phyloP scores from a whole-genome alignment of 1,140 invertebrate species.

The Drosophila lacteicornis region DNA sequence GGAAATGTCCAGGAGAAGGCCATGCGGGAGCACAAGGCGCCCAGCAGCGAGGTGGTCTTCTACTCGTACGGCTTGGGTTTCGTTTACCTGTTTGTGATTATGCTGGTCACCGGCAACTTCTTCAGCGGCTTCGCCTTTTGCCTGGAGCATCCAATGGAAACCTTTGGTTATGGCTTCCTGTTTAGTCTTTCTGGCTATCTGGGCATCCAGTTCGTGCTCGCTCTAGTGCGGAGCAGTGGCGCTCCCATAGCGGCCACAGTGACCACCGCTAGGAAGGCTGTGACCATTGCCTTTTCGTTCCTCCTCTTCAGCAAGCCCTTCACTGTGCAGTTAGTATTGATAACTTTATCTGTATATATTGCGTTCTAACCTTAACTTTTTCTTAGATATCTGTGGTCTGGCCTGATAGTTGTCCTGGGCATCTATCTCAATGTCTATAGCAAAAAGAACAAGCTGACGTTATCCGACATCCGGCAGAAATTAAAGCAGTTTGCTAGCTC shows the following conservation, averaged over 20 bases:
- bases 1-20: slow-evolving; percentile 98
- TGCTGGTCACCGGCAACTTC: slow-evolving; percentile 91
- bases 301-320: slow-evolving; percentile 97
- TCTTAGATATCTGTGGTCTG: slow-evolving; percentile 96
- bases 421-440: slow-evolving; percentile 96
- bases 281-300: slow-evolving; percentile 97
- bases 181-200: slow-evolving; percentile 96
- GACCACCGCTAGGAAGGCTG: slow-evolving; percentile 94
- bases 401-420: slow-evolving; percentile 92
- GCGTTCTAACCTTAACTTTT: no score
- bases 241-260: slow-evolving; percentile 97
- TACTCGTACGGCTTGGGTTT: slow-evolving; percentile 97
- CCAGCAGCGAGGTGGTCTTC: slow-evolving; percentile 96
- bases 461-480: slow-evolving; percentile 64
- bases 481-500: slow-evolving; percentile 50
- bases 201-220: slow-evolving; percentile 96
- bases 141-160: slow-evolving; percentile 89
- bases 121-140: slow-evolving; percentile 92
- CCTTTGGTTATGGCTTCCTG: slow-evolving; percentile 94
- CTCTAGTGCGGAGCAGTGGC: slow-evolving; percentile 93
- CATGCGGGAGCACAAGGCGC: slow-evolving; percentile 93
- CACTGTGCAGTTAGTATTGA: slow-evolving; percentile 92
- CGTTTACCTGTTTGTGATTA: slow-evolving; percentile 92
- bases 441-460: slow-evolving; percentile 87
- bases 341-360: no score